phyloP scores from a whole-genome alignment of 2,888 invertebrate species.

The Urechis unicinctus region DNA sequence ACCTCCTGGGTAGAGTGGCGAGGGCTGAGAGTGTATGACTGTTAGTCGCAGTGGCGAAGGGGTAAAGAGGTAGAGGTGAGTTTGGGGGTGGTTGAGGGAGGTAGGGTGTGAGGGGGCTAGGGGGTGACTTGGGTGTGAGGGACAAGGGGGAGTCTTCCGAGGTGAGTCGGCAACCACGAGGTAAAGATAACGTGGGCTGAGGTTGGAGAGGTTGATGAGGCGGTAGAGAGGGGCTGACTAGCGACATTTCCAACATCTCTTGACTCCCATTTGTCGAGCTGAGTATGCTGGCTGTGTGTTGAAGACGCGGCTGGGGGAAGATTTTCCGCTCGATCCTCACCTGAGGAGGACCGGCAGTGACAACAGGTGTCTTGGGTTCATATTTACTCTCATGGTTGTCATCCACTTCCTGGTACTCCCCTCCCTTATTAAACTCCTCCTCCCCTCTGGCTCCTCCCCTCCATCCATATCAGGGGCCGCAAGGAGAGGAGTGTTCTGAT shows the following conservation, averaged over 20 bases:
- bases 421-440: constrained; percentile 20
- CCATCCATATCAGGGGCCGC: neutral
- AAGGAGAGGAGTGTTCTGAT: constrained; percentile 2
- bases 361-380: constrained; percentile 32
- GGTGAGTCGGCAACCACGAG: neutral
- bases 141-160: constrained; percentile 41
- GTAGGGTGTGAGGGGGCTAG: constrained; percentile 25
- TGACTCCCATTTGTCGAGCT: constrained; percentile 39
- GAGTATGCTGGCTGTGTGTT: constrained; percentile 32
- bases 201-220: no score
- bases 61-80: constrained; percentile 22
- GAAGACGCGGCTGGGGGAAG: constrained; percentile 20
- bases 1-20: constrained; percentile 36
- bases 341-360: constrained; percentile 18
- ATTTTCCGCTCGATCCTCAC: constrained; percentile 45
- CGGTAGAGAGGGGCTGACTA: neutral
- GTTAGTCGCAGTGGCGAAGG: constrained; percentile 20
- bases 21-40: constrained; percentile 32
- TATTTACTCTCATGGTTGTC: constrained; percentile 41
- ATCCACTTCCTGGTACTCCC: constrained; percentile 38
- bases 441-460: neutral
- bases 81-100: constrained; percentile 27
- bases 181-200: no score
- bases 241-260: constrained; percentile 23
- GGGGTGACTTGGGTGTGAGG: constrained; percentile 45